A percentile compares a stretch with the other conserved stretches of the same genome.
Conservation (phyloP, 1,140 invertebrate genomes). For the Trinorchestia longiramus region DNA sequence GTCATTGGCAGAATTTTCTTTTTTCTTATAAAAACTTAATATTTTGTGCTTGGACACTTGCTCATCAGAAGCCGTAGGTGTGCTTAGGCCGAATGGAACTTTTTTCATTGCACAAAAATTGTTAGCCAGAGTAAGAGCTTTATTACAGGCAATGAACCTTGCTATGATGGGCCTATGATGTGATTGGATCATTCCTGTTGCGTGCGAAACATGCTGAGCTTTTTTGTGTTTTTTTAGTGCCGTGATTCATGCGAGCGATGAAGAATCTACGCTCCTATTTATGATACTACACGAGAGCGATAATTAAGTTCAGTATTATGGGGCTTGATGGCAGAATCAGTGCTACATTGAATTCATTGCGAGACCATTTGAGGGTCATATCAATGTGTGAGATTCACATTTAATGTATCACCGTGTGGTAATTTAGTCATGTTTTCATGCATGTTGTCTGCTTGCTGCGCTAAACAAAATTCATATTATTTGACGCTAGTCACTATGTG, state of each 20-base stretch:
- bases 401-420: too few relatives aligned
- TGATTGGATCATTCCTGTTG: neutral
- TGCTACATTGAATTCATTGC: too few relatives aligned
- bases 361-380: too few relatives aligned
- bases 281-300: neutral
- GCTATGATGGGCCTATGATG: neutral
- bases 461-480: too few relatives aligned
- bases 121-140: neutral
- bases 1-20: neutral
- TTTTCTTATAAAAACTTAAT: neutral
- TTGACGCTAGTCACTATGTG: too few relatives aligned
- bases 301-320: too few relatives aligned
- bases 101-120: neutral
- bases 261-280: neutral
- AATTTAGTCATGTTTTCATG: too few relatives aligned
- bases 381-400: too few relatives aligned
- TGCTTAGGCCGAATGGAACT: neutral
- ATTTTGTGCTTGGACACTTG: neutral
- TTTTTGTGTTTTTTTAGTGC: neutral
- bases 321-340: too few relatives aligned
- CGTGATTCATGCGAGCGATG: neutral
- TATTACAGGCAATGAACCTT: neutral
- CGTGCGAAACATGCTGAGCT: neutral
- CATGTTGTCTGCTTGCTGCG: too few relatives aligned
- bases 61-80: neutral